Percentiles rank a stretch among this genome's conserved stretches.
phyloP scores from a whole-genome alignment of 2,113 vertebrate species.

The Platichthys flesus region DNA sequence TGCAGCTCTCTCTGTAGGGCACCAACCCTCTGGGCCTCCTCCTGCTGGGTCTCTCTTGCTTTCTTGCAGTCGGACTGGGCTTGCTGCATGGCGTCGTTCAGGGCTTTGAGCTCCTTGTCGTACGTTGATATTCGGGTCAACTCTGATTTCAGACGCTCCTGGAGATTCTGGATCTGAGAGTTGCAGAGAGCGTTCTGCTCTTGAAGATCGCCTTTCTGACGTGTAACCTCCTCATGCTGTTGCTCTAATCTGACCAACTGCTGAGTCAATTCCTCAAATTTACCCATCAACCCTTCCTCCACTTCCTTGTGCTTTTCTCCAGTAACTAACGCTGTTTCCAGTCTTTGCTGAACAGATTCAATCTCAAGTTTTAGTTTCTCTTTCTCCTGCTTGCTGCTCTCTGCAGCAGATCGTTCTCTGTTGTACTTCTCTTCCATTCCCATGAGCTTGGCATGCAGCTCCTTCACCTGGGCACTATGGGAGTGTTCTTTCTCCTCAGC shows the following conservation, averaged over 20 bases:
- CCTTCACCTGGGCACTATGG: constrained; percentile 79
- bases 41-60: constrained; percentile 64
- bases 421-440: constrained; percentile 77
- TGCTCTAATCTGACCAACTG: constrained; percentile 80
- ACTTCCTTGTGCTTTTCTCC: constrained; percentile 77
- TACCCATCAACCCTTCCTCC: constrained; percentile 74
- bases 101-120: constrained; percentile 80
- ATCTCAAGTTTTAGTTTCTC: constrained; percentile 81
- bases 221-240: constrained; percentile 67
- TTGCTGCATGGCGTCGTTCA: constrained; percentile 77
- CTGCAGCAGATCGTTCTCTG: constrained; percentile 70
- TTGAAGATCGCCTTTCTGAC: constrained; percentile 72
- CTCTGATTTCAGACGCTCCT: constrained; percentile 79
- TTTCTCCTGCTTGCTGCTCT: constrained; percentile 76
- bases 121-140: constrained; percentile 77
- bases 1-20: constrained; percentile 83
- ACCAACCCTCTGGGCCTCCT: constrained; percentile 73
- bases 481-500: constrained; percentile 85
- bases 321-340: constrained; percentile 78
- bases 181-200: constrained; percentile 73
- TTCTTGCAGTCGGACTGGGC: constrained; percentile 81
- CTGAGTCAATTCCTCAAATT: constrained; percentile 75
- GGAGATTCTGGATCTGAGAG: constrained; percentile 74
- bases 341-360: constrained; percentile 78
- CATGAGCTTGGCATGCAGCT: constrained; percentile 80